Conservation (phyloP, 2,113 vertebrate genomes). For the Vanacampus margaritifer region DNA sequence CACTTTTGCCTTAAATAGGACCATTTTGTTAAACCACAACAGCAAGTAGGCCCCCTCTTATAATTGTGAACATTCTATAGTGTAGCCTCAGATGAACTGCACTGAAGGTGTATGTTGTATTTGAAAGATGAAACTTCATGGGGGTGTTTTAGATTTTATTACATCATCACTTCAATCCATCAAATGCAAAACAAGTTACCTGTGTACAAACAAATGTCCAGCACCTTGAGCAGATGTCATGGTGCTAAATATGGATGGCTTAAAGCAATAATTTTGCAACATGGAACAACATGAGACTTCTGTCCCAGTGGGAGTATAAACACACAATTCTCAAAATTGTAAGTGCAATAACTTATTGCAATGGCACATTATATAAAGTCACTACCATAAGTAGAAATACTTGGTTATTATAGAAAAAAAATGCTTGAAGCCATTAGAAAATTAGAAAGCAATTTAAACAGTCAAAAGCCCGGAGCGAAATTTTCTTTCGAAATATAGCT, state of each 20-base stretch:
- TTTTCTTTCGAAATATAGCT: constrained; percentile 32
- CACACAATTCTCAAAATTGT: constrained; percentile 42
- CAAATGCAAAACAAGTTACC: constrained; percentile 41
- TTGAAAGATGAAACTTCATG: constrained; percentile 13
- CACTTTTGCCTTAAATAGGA: not conserved
- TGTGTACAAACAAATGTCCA: constrained; percentile 54
- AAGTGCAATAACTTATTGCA: constrained; percentile 86
- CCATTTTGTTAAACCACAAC: not conserved
- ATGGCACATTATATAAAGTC: constrained; percentile 52
- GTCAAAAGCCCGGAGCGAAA: constrained; percentile 44
- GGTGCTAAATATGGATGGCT: constrained; percentile 44
- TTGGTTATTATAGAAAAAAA: constrained; percentile 63
- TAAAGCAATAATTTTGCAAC: constrained; percentile 30
- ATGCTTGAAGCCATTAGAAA: constrained; percentile 62
- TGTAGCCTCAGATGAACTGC: too few species aligned
- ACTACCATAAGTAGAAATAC: constrained; percentile 61
- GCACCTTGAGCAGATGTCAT: constrained; percentile 37
- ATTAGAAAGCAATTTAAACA: constrained; percentile 47
- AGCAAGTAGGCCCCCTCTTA: too few species aligned
- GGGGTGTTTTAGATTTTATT: constrained; percentile 63
- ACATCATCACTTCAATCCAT: constrained; percentile 50
- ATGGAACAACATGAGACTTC: not conserved
- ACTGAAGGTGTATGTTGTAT: not conserved
- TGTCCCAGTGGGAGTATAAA: constrained; percentile 27
- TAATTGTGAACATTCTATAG: too few species aligned